Evolutionary conservation across 2,113 vertebrate species (phyloP), one percentile per base, ranked within the genome.

Genomic region (Natator depressus): DNA sequence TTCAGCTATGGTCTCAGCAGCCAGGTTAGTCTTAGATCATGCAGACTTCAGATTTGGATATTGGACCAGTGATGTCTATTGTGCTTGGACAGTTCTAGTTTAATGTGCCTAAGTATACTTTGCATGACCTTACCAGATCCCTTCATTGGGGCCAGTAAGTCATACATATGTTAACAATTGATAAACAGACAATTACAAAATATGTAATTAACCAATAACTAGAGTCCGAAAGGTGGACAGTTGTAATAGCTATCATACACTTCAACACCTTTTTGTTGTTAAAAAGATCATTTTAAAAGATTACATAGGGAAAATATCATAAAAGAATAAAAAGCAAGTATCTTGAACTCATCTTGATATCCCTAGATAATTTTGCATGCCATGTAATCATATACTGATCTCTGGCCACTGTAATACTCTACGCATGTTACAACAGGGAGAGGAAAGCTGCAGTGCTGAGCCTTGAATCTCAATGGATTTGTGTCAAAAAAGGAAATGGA

Each of bases 181-280:
- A 29, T 12, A 9, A 53, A 47, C 29, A 24, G n/a, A 49, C 29
- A 57, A 57, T 57, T 57, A 57, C 51, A 17, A 47, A 53, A 27
- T 1, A 3, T 0, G 20, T 53, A 59, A 81, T 75, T 53, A 5
- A 29, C 6, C 4, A 20, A 20, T 20, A 31, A 13, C 1, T 0
- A 35, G 59, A n/a, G 25, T 17, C 47, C 5, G 59, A 1, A 35
- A 11, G 75, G 38, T 62, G 20, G 2, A 1, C 1, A 24, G 54
- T 29, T 10, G 5, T 13, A 1, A 25, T 6, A 22, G 53, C 0
- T 0, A 51, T 75, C 19, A 1, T 4, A 10, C 65, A 22, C n/a
- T 72, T 38, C 59, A 49, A 24, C 5, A 8, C 8, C 47, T 87
- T 38, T 38, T 9, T 78, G 12, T 20, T 62, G 12, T n/a, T 22